phyloP scores from a whole-genome alignment of 2,888 invertebrate genomes.

The Gryllus longicercus region DNA sequence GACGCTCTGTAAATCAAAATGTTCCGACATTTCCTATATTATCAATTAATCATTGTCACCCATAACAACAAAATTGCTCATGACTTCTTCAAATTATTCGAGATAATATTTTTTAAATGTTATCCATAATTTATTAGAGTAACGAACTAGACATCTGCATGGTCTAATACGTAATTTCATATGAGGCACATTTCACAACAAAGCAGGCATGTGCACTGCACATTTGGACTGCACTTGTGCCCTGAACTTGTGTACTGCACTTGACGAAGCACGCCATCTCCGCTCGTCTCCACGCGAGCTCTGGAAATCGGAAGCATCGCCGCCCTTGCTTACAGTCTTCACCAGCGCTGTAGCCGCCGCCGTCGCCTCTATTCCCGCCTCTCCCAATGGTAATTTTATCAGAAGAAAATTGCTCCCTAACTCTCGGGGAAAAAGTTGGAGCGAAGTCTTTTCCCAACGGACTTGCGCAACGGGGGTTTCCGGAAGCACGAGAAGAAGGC shows the following conservation, averaged over 20 bases:
- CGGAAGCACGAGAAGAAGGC: no score
- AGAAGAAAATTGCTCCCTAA: not conserved
- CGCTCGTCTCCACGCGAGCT: not conserved
- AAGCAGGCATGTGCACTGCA: not conserved
- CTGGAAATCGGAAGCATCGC: not conserved
- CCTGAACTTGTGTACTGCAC: not conserved
- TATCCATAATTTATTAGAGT: no score
- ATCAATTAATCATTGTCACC: no score
- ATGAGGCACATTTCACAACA: no score
- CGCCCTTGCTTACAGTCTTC: not conserved
- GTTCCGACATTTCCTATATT: no score
- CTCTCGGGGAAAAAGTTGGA: not conserved
- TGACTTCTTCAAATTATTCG: no score
- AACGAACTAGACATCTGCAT: no score
- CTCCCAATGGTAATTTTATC: constrained; percentile 17
- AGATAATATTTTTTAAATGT: no score
- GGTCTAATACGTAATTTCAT: no score
- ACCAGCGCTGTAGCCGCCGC: not conserved
- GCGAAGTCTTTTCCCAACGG: not conserved
- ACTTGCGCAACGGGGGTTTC: no score
- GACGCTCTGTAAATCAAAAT: no score
- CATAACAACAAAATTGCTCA: no score
- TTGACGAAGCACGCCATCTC: not conserved
- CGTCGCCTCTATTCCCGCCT: not conserved
- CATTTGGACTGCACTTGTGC: not conserved